A percentile compares a stretch with the other conserved stretches of the same genome.
Conservation (phyloP, 2,113 vertebrate genomes). For the Ranitomeya imitator region DNA sequence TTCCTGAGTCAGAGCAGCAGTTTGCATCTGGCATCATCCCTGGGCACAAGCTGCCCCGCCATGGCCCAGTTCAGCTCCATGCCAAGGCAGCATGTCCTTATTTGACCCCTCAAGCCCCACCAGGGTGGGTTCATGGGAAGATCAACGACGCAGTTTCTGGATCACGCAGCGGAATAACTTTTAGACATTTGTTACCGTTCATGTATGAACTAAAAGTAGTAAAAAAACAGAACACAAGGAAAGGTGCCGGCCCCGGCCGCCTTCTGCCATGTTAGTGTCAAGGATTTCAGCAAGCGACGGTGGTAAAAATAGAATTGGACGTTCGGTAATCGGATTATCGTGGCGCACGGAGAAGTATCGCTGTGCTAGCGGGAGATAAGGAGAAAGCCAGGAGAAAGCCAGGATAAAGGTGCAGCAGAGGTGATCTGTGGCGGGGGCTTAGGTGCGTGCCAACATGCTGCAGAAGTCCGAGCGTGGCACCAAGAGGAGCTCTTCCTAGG, state of each 20-base stretch:
- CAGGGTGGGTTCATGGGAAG: background rate
- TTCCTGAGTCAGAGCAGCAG: background rate
- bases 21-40: background rate
- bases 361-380: background rate
- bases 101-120: background rate
- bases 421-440: no score
- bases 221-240: no score
- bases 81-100: conserved; percentile 28
- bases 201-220: no score
- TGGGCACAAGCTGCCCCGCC: background rate
- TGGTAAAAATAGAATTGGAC: conserved; percentile 2
- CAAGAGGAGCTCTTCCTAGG: no score
- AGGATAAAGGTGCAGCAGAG: no score
- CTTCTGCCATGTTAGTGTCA: background rate
- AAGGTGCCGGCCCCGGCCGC: background rate
- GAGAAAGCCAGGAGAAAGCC: no score
- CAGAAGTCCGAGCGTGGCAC: no score
- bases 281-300: background rate
- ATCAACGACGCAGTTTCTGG: background rate
- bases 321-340: background rate
- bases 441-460: no score
- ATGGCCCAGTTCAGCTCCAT: background rate
- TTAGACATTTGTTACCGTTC: no score
- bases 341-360: background rate
- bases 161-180: no score